Evolutionary conservation across 2,797 vertebrate genomes (phyloP).

Genomic region (Heliangelus exortis): DNA sequence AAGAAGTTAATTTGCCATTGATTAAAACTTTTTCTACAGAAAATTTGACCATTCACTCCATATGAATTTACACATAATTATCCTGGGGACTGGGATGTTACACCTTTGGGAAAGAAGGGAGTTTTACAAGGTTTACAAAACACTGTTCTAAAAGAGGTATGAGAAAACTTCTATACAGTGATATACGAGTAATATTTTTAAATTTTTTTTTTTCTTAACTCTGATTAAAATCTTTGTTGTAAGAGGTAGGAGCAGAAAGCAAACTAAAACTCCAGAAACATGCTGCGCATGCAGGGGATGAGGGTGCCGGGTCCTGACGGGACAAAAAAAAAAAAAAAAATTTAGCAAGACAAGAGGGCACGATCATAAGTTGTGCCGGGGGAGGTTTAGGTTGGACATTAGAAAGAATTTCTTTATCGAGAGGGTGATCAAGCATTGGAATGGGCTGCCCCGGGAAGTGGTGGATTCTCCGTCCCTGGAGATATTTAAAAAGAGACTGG

Average conservation of each 20-base stretch:
- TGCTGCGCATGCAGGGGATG: no score
- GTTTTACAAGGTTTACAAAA: not conserved
- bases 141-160: not conserved
- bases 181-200: fast-evolving
- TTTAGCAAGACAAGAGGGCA: no score
- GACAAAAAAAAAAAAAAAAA: no score
- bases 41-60: not conserved
- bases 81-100: not conserved
- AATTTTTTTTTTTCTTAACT: not conserved
- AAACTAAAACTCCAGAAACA: not conserved
- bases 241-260: not conserved
- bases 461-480: no score
- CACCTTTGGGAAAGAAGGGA: not conserved
- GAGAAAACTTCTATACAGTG: not conserved
- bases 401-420: no score
- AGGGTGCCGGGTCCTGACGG: no score
- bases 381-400: no score
- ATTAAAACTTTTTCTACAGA: not conserved
- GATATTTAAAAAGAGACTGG: no score
- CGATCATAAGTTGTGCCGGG: no score
- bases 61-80: not conserved
- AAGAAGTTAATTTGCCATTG: not conserved
- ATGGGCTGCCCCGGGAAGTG: no score
- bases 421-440: no score
- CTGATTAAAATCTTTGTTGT: not conserved